A percentile compares a stretch with the other conserved stretches of the same genome.
Conservation (phyloP, 2,113 vertebrate species). For the Psittacara wagleri region DNA sequence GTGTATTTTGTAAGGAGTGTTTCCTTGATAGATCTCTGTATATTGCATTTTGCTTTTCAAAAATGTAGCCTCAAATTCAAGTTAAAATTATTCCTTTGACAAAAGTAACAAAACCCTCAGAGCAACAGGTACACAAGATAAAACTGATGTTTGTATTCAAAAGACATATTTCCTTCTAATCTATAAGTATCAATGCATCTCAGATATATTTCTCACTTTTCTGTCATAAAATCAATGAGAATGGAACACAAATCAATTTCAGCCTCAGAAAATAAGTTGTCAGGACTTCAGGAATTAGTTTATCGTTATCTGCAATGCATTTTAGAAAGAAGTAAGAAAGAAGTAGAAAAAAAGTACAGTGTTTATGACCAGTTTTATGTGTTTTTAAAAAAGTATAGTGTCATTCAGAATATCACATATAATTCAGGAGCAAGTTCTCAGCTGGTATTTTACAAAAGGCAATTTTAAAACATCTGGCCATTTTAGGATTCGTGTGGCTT, state of each 20-base stretch:
- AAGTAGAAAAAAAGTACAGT: background rate
- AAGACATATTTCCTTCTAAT: background rate
- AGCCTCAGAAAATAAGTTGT: background rate
- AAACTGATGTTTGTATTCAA: background rate
- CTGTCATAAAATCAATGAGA: constrained; percentile 1
- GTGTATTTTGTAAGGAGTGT: background rate
- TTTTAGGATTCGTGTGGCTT: background rate
- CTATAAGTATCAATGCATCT: background rate
- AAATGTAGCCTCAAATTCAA: background rate
- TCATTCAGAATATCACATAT: background rate
- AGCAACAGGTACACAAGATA: background rate
- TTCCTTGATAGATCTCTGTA: background rate
- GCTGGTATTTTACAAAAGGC: background rate
- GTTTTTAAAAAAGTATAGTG: background rate
- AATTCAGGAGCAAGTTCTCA: background rate
- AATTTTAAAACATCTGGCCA: background rate
- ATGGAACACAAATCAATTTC: constrained; percentile 3
- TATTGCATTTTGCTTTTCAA: background rate
- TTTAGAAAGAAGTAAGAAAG: background rate
- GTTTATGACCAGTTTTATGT: background rate
- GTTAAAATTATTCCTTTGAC: background rate
- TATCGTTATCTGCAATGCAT: background rate
- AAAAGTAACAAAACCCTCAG: background rate
- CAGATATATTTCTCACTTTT: background rate
- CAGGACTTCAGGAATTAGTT: constrained; percentile 1